phyloP scores from a whole-genome alignment of 92 coral and sea anemone genomes.

The Montipora capitata region DNA sequence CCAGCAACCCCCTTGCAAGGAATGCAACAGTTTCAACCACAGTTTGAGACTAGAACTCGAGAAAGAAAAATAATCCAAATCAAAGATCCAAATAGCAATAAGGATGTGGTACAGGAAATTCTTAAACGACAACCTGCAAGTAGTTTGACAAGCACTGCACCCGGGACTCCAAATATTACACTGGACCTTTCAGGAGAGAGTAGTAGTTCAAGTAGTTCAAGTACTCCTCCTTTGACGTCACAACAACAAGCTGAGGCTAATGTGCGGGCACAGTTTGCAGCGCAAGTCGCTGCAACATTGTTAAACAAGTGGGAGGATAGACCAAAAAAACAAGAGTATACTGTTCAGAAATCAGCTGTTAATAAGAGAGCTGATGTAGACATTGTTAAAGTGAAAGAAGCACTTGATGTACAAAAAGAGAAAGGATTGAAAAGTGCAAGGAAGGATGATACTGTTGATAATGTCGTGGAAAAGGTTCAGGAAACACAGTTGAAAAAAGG shows the following conservation, averaged over 20 bases:
- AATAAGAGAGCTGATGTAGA: background rate
- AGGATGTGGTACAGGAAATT: constrained; percentile 90
- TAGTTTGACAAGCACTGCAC: constrained; percentile 36
- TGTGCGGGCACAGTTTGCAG: constrained; percentile 88
- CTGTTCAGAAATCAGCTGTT: constrained; percentile 23
- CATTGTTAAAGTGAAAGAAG: constrained; percentile 6
- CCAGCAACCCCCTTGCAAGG: constrained; percentile 27
- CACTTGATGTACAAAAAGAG: constrained; percentile 15
- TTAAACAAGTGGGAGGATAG: constrained; percentile 38
- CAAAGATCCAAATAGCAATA: constrained; percentile 90
- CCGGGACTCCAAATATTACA: constrained; percentile 78
- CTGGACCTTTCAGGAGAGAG: constrained; percentile 83
- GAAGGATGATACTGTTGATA: background rate
- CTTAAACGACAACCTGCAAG: constrained; percentile 49
- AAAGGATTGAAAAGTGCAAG: constrained; percentile 4
- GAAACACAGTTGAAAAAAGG: constrained; percentile 25
- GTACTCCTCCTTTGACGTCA: constrained; percentile 76
- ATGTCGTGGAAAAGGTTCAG: constrained; percentile 9
- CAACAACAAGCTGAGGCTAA: constrained; percentile 64
- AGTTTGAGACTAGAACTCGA: constrained; percentile 74
- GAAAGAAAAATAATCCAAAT: constrained; percentile 85
- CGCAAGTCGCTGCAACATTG: constrained; percentile 93
- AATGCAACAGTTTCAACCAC: constrained; percentile 55
- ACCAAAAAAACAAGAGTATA: constrained; percentile 15
- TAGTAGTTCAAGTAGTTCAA: constrained; percentile 56